A percentile compares a stretch with the other conserved stretches of the same genome.
Evolutionary conservation across 92 coral and sea anemone genomes (phyloP).

Genomic region (Phenganax stokvisi): DNA sequence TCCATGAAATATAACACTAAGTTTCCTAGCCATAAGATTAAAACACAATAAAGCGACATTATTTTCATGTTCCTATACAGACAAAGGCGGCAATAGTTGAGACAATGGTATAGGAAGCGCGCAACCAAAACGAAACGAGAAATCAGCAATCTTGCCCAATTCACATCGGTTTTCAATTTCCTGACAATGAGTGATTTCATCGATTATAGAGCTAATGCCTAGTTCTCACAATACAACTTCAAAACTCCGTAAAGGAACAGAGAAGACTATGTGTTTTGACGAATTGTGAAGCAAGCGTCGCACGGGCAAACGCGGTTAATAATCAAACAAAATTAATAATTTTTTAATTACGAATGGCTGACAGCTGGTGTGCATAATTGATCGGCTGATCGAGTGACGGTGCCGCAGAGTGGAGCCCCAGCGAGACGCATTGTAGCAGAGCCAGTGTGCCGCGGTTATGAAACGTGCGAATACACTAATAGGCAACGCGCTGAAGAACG

Average conservation of each 20-base stretch:
- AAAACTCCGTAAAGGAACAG: background rate
- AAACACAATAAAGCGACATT: background rate
- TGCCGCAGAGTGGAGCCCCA: background rate
- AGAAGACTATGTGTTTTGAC: conserved; percentile 12
- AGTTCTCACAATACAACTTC: no score
- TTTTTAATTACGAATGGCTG: conserved; percentile 40
- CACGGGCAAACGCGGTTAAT: conserved; percentile 26
- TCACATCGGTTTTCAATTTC: conserved; percentile 35
- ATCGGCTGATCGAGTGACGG: conserved; percentile 24
- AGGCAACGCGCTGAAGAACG: background rate
- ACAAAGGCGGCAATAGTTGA: conserved; percentile 1
- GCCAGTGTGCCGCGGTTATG: conserved; percentile 18
- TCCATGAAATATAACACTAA: background rate
- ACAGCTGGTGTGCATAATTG: conserved; percentile 43
- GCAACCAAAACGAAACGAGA: background rate
- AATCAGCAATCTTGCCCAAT: background rate
- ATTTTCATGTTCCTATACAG: background rate
- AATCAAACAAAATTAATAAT: conserved; percentile 45
- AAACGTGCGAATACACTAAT: conserved; percentile 17
- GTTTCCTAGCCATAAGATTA: background rate
- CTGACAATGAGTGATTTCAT: background rate
- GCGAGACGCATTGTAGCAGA: conserved; percentile 30
- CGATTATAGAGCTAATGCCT: no score
- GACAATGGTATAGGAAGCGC: background rate
- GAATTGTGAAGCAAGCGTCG: background rate